phyloP scores from a whole-genome alignment of 2,888 invertebrate genomes.

The Sarcophaga carnaria region DNA sequence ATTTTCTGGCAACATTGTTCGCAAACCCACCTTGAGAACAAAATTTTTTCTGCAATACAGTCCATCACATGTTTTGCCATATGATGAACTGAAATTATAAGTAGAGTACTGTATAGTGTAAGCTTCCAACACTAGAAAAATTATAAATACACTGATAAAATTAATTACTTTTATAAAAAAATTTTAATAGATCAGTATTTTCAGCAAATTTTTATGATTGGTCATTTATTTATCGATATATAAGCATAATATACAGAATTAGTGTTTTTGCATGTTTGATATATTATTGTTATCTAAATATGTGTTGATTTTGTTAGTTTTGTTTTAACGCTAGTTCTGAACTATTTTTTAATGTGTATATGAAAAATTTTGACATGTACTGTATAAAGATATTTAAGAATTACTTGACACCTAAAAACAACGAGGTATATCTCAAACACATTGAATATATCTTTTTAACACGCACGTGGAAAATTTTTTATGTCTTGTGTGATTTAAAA shows the following conservation, averaged over 20 bases:
- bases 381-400: slow-evolving; percentile 34
- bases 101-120: not conserved
- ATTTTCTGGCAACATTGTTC: no score
- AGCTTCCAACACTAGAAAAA: no score
- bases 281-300: not conserved
- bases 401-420: slow-evolving; percentile 16
- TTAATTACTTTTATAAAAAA: no score
- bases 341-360: slow-evolving; percentile 8
- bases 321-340: not conserved
- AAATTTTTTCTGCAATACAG: not conserved
- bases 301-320: not conserved
- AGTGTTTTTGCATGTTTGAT: no score
- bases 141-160: no score
- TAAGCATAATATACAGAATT: no score
- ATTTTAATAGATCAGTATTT: no score
- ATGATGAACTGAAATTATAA: not conserved
- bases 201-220: no score
- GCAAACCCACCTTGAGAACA: no score
- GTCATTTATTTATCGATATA: no score
- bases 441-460: slow-evolving; percentile 29
- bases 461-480: slow-evolving; percentile 68
- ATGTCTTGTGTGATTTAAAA: slow-evolving; percentile 64
- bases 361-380: slow-evolving; percentile 13
- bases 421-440: slow-evolving; percentile 53
- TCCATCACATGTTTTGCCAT: slow-evolving; percentile 13